A percentile compares a stretch with the other conserved stretches of the same genome.
These are phyloP conservation scores for Petrocephalus sullivani DNA, from an alignment of 2,797 vertebrate species.

Conservation along the genomic window DNA sequence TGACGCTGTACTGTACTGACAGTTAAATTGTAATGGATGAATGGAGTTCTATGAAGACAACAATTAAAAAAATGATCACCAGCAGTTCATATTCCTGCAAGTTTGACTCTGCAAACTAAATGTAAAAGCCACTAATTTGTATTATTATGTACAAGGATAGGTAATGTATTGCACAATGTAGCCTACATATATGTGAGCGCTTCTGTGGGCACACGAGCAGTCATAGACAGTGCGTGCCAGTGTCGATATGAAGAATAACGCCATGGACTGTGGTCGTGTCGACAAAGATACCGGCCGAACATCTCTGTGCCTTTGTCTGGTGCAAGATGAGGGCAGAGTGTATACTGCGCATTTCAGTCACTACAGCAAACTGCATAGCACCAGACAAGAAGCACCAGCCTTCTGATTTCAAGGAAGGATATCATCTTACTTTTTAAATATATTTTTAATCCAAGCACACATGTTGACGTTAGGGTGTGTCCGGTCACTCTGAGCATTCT, in stretches of 20 bases:
- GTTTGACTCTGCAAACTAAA: neutral
- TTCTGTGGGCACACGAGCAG: neutral
- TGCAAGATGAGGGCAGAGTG: neutral
- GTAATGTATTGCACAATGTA: neutral
- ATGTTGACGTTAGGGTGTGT: neutral
- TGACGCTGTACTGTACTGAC: neutral
- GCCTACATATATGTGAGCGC: too few relatives aligned
- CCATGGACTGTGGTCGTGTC: neutral
- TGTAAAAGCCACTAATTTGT: neutral
- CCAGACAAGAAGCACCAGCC: neutral
- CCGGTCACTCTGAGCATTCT: neutral
- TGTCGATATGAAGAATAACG: neutral
- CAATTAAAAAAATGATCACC: neutral
- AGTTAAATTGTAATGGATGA: neutral
- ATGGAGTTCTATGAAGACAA: neutral
- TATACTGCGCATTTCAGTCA: neutral
- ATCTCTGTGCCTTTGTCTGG: slow-evolving; percentile 3
- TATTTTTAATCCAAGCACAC: neutral
- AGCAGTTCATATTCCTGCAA: neutral
- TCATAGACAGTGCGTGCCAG: neutral
- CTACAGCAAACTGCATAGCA: neutral
- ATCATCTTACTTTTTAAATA: neutral
- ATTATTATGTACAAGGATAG: neutral
- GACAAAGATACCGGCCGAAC: neutral
- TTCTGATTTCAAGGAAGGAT: neutral